Evolutionary conservation across 37 sponge, comb jelly and placozoan species (phyloP), one percentile per base, ranked within the genome.

Genomic region (Chondrilla cf. caribensis): DNA sequence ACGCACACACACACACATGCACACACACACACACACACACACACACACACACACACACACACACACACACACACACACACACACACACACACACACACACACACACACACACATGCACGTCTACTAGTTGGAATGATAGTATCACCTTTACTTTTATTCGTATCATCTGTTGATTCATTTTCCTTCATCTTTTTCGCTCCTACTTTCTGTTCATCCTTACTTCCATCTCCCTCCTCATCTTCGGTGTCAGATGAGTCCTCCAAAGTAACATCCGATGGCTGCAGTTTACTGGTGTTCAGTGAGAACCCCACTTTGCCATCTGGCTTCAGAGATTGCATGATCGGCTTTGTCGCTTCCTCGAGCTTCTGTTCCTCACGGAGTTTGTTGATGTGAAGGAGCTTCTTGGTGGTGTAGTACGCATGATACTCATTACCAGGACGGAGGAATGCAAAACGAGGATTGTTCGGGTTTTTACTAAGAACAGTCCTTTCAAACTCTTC

Each of bases 371-470:
- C 81, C 43, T 81, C 35, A 25, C 25, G 39, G 25, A 79, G 68
- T 64, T 82, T 91, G 41, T 72, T 60, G 60, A 60, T 59, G 81
- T 76, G 60, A 29, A 73, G 51, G n/a, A 85, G 71, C 79, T 91
- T 90, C 82, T 72, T 80, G 25, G 70, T 57, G 44, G 86, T 55
- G 66, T 92, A 97, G 79, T 97, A 97, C 3, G 77, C 58, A 40
- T 97, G 66, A 76, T 84, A 85, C 60, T 81, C 54, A 84, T 94
- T 86, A 81, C 93, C 82, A 0, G 95, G 90, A 44, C 86, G 81
- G 43, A 97, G 82, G 60, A 97, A 97, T 22, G 64, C 77, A 41
- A 94, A 94, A 5, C 88, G 68, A 55, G 90, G 86, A 77, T 97
- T 93, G 1, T 80, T 83, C n/a, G 54, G 26, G 58, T 89, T 87